Base-by-base conservation (phyloP, 2,888 invertebrate species). In the Caenorhabditis panamensis region DNA sequence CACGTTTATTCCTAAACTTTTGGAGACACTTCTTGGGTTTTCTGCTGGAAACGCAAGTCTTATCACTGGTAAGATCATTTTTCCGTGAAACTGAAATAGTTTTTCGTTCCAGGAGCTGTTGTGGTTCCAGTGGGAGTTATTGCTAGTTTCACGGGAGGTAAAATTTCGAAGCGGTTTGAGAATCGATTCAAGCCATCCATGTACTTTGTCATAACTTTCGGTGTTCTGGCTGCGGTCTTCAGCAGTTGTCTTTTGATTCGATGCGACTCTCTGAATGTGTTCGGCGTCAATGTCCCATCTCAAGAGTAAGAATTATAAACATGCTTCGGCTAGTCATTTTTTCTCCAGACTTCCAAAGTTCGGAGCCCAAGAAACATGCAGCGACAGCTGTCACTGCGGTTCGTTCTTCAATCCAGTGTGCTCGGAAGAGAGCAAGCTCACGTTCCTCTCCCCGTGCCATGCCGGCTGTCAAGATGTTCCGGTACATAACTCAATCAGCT, bases 1-100 rank as follows among this genome's bases (percentile, higher is more conserved):
- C 41, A 87, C 87, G 2, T 88, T 88, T 71, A 79, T 88, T 20
- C 88, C 88, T 9, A 88, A 88, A 75, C 69, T 88, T 16, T 56
- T 88, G 53, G 87, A 88, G 49, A 87, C 84, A 9, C 71, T 87
- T 26, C 88, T 88, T 49, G 83, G 84, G 6, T 82, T 85, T 41
- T 83, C 86, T 22, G 73, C 85, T 3, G 80, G 84, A 24, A 49
- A 51, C 18, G 75, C 88, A 2, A 83, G 87, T 47, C 76, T 81
- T 6, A 64, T 86, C 2, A 87, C 86, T n/a, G 87, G 87, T 84
- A n/a, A n/a, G n/a, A n/a, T n/a, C n/a, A n/a, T n/a, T n/a, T n/a
- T n/a, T n/a, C n/a, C n/a, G n/a, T n/a, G 53, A 22, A 53, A 41
- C 31, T 24, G 37, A 54, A 37, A 26, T 18, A 56, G n/a, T 22